Conservation (phyloP, 2,113 vertebrate species). For the Benitochromis conjunctus region DNA sequence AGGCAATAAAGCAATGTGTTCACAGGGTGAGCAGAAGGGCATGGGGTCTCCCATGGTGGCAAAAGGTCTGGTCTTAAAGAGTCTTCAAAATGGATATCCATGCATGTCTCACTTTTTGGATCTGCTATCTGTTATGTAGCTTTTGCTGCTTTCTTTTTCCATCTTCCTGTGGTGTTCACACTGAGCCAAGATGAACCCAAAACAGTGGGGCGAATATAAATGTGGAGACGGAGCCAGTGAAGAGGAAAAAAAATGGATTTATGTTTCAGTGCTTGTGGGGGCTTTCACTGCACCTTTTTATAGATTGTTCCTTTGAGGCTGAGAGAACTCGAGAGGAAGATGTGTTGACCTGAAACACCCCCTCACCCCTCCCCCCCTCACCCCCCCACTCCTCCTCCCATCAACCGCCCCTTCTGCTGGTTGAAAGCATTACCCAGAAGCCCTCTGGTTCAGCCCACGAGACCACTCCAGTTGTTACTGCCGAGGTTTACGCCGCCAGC, state of each 20-base stretch:
- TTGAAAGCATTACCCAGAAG: constrained; percentile 53
- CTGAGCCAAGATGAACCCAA: constrained; percentile 6
- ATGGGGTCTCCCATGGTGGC: constrained; percentile 14
- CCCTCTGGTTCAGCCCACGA: constrained; percentile 32
- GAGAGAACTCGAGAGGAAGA: constrained; percentile 27
- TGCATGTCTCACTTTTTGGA: background rate
- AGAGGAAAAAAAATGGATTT: constrained; percentile 23
- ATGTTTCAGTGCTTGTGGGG: constrained; percentile 35
- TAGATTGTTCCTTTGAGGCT: constrained; percentile 41
- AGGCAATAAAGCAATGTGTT: constrained; percentile 71
- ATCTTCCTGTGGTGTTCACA: background rate
- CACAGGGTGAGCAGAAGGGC: constrained; percentile 23
- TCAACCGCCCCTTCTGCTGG: background rate
- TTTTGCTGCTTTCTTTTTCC: background rate
- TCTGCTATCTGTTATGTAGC: constrained; percentile 3
- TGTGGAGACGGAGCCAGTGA: background rate
- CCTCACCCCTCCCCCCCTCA: background rate
- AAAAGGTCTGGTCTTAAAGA: constrained; percentile 15
- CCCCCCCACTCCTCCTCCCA: background rate
- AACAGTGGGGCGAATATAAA: constrained; percentile 42
- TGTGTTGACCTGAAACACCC: constrained; percentile 31
- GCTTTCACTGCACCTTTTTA: constrained; percentile 35
- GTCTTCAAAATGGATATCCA: background rate
- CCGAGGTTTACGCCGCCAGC: background rate
- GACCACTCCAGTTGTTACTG: constrained; percentile 7